Base-by-base conservation (phyloP, 1,140 invertebrate genomes). In the Cyphomyrmex costatus region DNA sequence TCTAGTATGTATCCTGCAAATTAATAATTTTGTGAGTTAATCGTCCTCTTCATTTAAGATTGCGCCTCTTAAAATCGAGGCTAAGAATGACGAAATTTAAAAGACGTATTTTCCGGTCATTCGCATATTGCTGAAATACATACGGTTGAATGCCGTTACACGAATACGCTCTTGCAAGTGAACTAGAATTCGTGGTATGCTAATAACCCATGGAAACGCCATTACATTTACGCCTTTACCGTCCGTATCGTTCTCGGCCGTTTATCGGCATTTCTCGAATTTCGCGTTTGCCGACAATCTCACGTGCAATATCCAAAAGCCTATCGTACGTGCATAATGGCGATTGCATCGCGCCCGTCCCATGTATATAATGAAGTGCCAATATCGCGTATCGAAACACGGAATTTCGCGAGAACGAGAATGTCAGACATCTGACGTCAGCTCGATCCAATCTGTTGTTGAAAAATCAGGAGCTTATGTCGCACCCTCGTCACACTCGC, bases 171-270 rank as follows among this genome's bases (percentile, higher is more conserved):
- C 16, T 46, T 21, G 78, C 14, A 33, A 73, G 21, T 56, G 51
- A 56, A 73, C 33, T 21, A 58, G 79, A 68, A 73, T 82, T 27
- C 49, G 36, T n/a, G 66, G 36, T 42, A 73, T 60, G 79, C 16
- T 56, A 42, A 68, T 68, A 79, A 68, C 27, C 7, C 8, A 19
- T 24, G 27, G 46, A 51, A 79, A 33, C 14, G 14, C 42, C 24
- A 65, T 66, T 82, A 51, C 33, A 19, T 46, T 73, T 42, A 51
- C 53, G 79, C 24, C 24, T 70, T 82, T 19, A 68, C 8, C 8
- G 12, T n/a, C n/a, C 46, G 46, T n/a, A 19, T 8, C 12, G 36
- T 63, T 30, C 21, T 4, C 30, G 58, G 7, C 3, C 21, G 5
- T 61, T 14, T 46, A 56, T 58, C 51, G 65, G 24, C 21, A 58